Conservation (phyloP, 1,140 invertebrate genomes). For the Callitettix versicolor region DNA sequence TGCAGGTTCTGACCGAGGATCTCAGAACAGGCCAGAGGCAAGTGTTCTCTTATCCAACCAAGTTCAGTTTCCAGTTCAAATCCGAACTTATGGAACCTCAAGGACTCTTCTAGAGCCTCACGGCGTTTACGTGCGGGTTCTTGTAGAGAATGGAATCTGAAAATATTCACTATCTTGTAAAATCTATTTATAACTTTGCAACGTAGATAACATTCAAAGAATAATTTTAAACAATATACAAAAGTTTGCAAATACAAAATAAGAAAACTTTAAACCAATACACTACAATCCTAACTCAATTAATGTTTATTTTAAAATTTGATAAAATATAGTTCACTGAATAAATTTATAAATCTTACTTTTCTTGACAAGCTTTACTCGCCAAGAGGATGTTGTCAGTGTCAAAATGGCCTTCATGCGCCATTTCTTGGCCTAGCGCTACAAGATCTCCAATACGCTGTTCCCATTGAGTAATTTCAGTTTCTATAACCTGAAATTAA, state of each 20-base stretch:
- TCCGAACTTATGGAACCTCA: constrained; percentile 82
- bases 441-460: constrained; percentile 64
- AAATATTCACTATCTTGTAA: too few species aligned
- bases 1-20: constrained; percentile 71
- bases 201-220: neutral
- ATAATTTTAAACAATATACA: too few species aligned
- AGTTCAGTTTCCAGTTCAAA: constrained; percentile 89
- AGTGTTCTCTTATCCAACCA: constrained; percentile 90
- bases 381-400: constrained; percentile 70
- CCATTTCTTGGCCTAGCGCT: constrained; percentile 76
- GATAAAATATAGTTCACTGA: constrained; percentile 8
- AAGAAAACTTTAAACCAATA: neutral
- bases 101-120: constrained; percentile 73
- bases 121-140: constrained; percentile 53
- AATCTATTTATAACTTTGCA: too few species aligned
- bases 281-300: neutral
- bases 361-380: constrained; percentile 62
- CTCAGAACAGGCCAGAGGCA: constrained; percentile 66
- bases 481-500: constrained; percentile 53
- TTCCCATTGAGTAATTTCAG: constrained; percentile 67
- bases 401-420: constrained; percentile 88
- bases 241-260: too few species aligned
- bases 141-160: constrained; percentile 46
- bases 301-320: neutral
- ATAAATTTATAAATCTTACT: constrained; percentile 31